These are phyloP conservation scores for Meiosimyza decipiens DNA, from an alignment of 2,888 invertebrate species.

Conservation along the genomic window DNA sequence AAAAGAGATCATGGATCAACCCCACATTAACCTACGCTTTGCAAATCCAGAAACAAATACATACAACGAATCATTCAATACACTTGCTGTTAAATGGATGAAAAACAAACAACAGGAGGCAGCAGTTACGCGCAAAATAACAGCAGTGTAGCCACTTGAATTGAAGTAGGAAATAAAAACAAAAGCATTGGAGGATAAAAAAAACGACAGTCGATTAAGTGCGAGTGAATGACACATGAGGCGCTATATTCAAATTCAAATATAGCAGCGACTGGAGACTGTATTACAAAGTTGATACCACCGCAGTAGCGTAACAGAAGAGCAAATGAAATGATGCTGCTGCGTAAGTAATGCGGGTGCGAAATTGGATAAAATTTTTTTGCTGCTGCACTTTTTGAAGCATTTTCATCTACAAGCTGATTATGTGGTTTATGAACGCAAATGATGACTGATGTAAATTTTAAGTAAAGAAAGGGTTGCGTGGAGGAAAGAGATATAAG, in stretches of 20 bases:
- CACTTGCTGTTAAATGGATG: background rate
- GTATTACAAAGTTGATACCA: background rate
- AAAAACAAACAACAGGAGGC: conserved; percentile 1
- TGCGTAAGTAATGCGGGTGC: too few species aligned
- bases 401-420: too few species aligned
- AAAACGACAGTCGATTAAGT: background rate
- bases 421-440: too few species aligned
- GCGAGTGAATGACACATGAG: background rate
- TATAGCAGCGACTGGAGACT: background rate
- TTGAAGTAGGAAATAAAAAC: conserved; percentile 11
- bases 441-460: too few species aligned
- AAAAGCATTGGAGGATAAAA: background rate
- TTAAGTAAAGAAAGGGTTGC: too few species aligned
- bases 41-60: background rate
- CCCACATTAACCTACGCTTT: background rate
- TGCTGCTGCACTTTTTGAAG: too few species aligned
- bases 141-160: conserved; percentile 8
- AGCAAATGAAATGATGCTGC: too few species aligned
- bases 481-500: too few species aligned
- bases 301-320: background rate
- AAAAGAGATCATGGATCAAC: background rate
- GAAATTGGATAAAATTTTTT: too few species aligned
- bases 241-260: conserved; percentile 15
- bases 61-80: too few species aligned
- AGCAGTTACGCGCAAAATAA: conserved; percentile 7